Evolutionary conservation across 30 jellyfish, hydroid and myxozoan species (phyloP).

Genomic region (Aurelia coerulea): DNA sequence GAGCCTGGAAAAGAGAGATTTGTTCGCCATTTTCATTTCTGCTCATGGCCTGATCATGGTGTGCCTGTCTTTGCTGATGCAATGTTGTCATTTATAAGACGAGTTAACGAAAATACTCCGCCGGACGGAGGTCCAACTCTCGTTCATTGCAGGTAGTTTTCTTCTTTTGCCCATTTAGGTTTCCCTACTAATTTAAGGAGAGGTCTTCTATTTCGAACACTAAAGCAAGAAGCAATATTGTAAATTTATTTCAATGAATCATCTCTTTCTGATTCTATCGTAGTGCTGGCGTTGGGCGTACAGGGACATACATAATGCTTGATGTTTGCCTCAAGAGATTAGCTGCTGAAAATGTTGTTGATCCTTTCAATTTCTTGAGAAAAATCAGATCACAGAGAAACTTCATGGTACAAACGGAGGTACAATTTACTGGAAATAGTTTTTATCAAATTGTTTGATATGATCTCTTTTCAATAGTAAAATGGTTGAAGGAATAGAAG

Average conservation of each 20-base stretch:
- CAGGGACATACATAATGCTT: conserved; percentile 92
- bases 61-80: conserved; percentile 75
- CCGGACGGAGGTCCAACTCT: conserved; percentile 79
- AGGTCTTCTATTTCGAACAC: neutral
- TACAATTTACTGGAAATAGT: neutral
- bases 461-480: too few relatives aligned
- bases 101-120: conserved; percentile 68
- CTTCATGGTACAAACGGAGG: conserved; percentile 98
- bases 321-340: conserved; percentile 80
- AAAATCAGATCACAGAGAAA: conserved; percentile 88
- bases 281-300: conserved; percentile 99
- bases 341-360: conserved; percentile 72
- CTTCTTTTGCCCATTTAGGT: too few relatives aligned
- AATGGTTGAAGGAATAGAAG: too few relatives aligned
- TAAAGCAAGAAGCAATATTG: neutral
- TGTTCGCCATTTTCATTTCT: conserved; percentile 81
- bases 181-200: neutral
- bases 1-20: conserved; percentile 92
- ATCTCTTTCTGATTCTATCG: neutral
- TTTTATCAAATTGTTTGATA: too few relatives aligned
- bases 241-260: neutral
- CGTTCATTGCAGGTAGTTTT: conserved; percentile 95
- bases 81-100: conserved; percentile 77
- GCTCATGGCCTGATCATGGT: conserved; percentile 95
- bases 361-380: conserved; percentile 64